Base-by-base conservation (phyloP, 37 sponge, comb jelly and placozoan species). In the Lycopodina hypogea region DNA sequence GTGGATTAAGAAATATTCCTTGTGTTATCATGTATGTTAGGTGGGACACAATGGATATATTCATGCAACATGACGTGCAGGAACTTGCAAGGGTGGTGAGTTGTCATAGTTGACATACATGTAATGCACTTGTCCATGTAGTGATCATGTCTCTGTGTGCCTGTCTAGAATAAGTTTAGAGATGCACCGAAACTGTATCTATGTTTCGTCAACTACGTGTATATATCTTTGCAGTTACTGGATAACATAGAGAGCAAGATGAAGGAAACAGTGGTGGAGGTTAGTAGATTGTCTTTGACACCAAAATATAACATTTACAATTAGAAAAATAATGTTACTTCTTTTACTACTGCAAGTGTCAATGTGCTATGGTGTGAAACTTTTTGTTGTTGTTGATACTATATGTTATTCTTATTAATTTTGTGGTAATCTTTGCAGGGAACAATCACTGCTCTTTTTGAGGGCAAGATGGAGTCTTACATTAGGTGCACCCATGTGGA, bases 1-100 rank as follows among this genome's bases (percentile, higher is more conserved):
- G 23, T 24, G 12, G 11, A 7, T 14, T 17, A 60, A 56, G 40
- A 71, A 24, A n/a, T 68, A 37, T 15, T 15, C 18, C 6, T 3
- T 64, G 56, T 87, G 28, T 41, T 15, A 39, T n/a, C 15, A 9
- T 68, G 36, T 35, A 8, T 68, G 22, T 0, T 48, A 83, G 92
- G 23, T 98, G 99, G 99, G 96, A 98, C 56, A 93, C 99, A 0
- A 69, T 94, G 75, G 99, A 98, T 60, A 90, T 88, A 7, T 95
- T 98, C 77, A 98, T 98, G 99, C 99, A 98, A 70, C 99, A 98
- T 73, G 99, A 98, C 73, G 85, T 98, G 18, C 99, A 98, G 66
- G 99, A 98, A 63, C 77, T 98, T 72, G 88, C 83, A 60, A 58
- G 99, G 81, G 99, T 98, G 79, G 92, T 94, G 78, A 68, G 90